Conservation (phyloP, 2,113 vertebrate genomes). For the Pycnonotus jocosus region DNA sequence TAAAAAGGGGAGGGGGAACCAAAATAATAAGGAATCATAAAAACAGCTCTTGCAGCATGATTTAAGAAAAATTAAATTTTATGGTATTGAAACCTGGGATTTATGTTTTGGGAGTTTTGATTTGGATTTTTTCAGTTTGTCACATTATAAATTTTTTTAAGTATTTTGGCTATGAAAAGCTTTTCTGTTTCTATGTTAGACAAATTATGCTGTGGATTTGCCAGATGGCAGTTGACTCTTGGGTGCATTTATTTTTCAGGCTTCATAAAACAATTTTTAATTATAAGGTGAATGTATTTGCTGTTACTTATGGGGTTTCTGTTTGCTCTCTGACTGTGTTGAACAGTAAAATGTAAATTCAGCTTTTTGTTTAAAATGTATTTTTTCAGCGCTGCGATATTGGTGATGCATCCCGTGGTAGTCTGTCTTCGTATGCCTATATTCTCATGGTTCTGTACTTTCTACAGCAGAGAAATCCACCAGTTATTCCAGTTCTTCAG, state of each 20-base stretch:
- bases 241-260: conserved; percentile 3
- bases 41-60: background rate
- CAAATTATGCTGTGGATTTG: background rate
- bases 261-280: background rate
- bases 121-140: background rate
- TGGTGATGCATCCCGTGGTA: conserved; percentile 95
- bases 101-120: background rate
- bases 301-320: background rate
- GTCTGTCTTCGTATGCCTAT: conserved; percentile 98
- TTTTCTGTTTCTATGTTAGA: background rate
- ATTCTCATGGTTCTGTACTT: conserved; percentile 99
- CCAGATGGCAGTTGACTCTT: background rate
- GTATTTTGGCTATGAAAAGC: background rate
- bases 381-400: conserved; percentile 92
- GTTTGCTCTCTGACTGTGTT: background rate
- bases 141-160: background rate
- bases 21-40: background rate
- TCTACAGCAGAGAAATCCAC: conserved; percentile 93
- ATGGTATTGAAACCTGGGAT: background rate
- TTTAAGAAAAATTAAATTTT: background rate
- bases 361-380: background rate
- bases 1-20: background rate
- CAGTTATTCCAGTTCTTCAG: conserved; percentile 95
- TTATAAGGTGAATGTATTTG: background rate
- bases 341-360: background rate